Percentiles rank a stretch among this genome's conserved stretches.
Evolutionary conservation across 1,140 invertebrate species (phyloP).

Genomic region (Grapholita molesta): DNA sequence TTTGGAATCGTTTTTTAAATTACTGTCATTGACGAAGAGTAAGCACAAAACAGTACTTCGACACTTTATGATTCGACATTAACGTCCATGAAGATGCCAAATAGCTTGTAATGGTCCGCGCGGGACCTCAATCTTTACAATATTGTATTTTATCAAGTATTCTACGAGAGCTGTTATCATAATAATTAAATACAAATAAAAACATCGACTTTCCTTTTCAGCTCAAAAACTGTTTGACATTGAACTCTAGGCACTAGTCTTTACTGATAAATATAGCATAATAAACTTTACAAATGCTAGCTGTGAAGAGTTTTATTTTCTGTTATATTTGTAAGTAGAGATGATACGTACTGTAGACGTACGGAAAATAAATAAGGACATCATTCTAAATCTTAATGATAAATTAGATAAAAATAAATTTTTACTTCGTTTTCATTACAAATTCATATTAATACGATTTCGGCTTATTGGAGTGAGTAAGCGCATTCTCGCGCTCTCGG

Average conservation of each 20-base stretch:
- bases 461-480: conserved; percentile 34
- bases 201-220: conserved; percentile 36
- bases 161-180: background rate
- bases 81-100: conserved; percentile 73
- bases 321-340: conserved; percentile 43
- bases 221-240: conserved; percentile 53
- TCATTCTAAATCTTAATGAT: conserved; percentile 61
- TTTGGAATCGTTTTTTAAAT: conserved; percentile 29
- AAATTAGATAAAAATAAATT: conserved; percentile 58
- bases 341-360: conserved; percentile 43
- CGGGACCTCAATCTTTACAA: conserved; percentile 24
- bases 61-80: conserved; percentile 47
- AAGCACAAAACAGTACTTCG: conserved; percentile 51
- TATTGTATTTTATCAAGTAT: conserved; percentile 10
- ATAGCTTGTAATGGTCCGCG: conserved; percentile 58
- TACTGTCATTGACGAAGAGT: conserved; percentile 17
- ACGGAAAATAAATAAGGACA: conserved; percentile 47
- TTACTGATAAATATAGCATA: conserved; percentile 52
- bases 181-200: conserved; percentile 26
- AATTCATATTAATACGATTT: conserved; percentile 42
- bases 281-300: conserved; percentile 19
- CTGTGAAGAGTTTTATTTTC: conserved; percentile 24
- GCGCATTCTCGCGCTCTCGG: conserved; percentile 21
- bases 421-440: conserved; percentile 52
- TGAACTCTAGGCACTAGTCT: conserved; percentile 38